Base-by-base conservation (phyloP, 2,888 invertebrate species). In the Lumbricus terrestris region DNA sequence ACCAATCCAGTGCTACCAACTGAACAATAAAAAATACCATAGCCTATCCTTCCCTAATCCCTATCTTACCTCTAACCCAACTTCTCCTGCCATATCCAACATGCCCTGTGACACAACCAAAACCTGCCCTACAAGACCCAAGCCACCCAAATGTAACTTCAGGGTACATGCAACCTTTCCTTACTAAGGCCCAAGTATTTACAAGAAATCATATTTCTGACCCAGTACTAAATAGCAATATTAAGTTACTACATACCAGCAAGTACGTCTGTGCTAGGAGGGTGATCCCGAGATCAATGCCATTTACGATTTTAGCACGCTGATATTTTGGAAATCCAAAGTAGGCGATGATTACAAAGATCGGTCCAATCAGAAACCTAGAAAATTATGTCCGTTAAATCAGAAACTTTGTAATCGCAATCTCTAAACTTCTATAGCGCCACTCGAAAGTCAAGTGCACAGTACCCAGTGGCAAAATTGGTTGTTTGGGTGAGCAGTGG, bases 261-360 rank as follows among this genome's bases (percentile, higher is more conserved):
- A 97, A 97, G 94, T 96, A 96, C 6, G 96, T 94, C 93, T 97
- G 97, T 1, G 97, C 97, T 90, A 96, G 95, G 90, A 97, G 96
- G 2, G 96, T 96, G n/a, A 97, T 96, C 90, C 96, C 96, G n/a
- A 96, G 96, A 3, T 97, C 96, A 0, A 97, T 96, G 0, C 96
- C 96, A 89, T 96, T 96, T 16, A 97, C 97, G 0, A 97, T 96
- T 92, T 97, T 97, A 94, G 97, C 97, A 91, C 97, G 94, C 23
- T 97, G 96, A 97, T 97, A 97, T 93, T 97, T 96, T 93, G 97
- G 97, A 92, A 98, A 97, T 91, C 97, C 96, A 88, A 96, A 96
- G 93, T 97, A 97, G 2, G 97, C 97, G 1, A 97, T 96, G 29
- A 97, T 95, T 90, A 97, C 97, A 91, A 97, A 96, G 1, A 97